A percentile compares a stretch with the other conserved stretches of the same genome.
These are phyloP conservation scores for Patagioenas fasciata DNA, from an alignment of 2,113 vertebrate genomes.

Conservation along the genomic window DNA sequence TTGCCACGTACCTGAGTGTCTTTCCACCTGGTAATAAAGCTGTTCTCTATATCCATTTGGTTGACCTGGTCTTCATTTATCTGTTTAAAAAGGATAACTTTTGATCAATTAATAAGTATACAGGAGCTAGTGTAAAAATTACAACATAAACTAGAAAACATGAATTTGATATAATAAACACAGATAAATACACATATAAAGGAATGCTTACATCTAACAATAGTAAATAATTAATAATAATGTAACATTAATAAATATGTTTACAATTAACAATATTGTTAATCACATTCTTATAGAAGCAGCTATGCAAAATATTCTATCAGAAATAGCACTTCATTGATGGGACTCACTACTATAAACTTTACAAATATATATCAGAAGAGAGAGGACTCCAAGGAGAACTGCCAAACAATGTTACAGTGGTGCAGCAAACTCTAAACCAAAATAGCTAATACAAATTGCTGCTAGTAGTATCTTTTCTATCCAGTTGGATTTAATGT, in stretches of 20 bases:
- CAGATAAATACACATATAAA: background rate
- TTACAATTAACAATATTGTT: background rate
- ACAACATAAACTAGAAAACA: background rate
- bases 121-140: background rate
- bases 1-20: slow-evolving; percentile 84
- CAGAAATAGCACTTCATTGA: background rate
- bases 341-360: background rate
- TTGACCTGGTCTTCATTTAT: slow-evolving; percentile 92
- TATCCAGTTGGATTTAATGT: background rate
- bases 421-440: background rate
- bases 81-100: slow-evolving; percentile 76
- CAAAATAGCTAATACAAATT: background rate
- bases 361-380: background rate
- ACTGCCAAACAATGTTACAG: background rate
- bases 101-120: background rate
- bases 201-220: background rate
- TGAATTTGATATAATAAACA: background rate
- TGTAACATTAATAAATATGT: background rate
- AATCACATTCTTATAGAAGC: background rate
- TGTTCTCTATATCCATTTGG: slow-evolving; percentile 97
- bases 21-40: slow-evolving; percentile 95
- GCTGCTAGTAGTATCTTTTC: background rate
- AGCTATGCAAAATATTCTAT: background rate
- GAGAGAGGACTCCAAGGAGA: background rate
- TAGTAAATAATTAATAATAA: background rate